phyloP scores from a whole-genome alignment of 1,140 invertebrate genomes.

The Temnothorax curvispinosus region DNA sequence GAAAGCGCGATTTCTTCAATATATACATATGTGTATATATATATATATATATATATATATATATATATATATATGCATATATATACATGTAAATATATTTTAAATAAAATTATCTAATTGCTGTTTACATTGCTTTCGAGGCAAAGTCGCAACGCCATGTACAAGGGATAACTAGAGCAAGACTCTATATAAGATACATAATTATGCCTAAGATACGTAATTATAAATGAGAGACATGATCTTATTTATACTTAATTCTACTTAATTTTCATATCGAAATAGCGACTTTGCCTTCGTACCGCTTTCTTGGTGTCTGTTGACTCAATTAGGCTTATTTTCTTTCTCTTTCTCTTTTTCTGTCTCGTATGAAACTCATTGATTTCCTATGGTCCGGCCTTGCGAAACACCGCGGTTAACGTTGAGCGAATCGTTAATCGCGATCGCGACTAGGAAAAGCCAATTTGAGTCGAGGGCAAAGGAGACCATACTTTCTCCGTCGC shows the following conservation, averaged over 20 bases:
- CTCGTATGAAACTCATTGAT: constrained; percentile 3
- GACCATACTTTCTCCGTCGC: not conserved
- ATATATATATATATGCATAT: not conserved
- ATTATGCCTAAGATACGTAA: not conserved
- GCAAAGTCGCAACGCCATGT: not conserved
- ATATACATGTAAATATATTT: not conserved
- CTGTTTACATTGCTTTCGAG: not conserved
- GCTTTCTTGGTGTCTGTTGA: not conserved
- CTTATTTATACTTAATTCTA: not conserved
- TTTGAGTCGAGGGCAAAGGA: not conserved
- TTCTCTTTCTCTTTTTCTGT: not conserved
- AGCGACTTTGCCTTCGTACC: not conserved
- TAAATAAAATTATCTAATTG: not conserved
- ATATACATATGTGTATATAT: too few relatives aligned
- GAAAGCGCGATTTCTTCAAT: not conserved
- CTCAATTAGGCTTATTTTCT: not conserved
- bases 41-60: not conserved
- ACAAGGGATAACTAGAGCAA: constrained; percentile 15
- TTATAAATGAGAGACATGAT: not conserved
- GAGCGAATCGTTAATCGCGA: constrained; percentile 47
- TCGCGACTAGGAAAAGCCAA: constrained; percentile 34
- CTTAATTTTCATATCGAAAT: constrained; percentile 9
- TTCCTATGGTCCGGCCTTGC: not conserved
- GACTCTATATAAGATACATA: not conserved
- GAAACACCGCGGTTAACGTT: constrained; percentile 34